These are phyloP conservation scores for Perca fluviatilis DNA, from an alignment of 2,113 vertebrate species.

Conservation along the genomic window DNA sequence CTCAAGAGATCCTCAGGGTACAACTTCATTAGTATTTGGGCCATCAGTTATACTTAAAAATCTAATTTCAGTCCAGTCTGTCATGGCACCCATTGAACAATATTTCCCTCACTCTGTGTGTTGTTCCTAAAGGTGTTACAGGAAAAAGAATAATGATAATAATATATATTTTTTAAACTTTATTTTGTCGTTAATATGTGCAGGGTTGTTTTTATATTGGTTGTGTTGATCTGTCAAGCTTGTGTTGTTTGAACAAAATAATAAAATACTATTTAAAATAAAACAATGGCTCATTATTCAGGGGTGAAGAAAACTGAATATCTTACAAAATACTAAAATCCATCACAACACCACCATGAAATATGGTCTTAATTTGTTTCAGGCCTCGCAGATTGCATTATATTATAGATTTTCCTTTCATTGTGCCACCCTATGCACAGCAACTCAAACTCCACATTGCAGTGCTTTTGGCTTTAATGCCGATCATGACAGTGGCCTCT, in stretches of 20 bases:
- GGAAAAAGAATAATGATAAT: no score
- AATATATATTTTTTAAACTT: no score
- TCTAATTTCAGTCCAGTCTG: neutral
- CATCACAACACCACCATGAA: neutral
- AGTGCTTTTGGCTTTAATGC: conserved; percentile 18
- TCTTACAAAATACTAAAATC: neutral
- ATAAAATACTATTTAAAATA: no score
- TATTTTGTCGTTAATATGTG: no score
- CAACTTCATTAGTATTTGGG: neutral
- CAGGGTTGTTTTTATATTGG: no score
- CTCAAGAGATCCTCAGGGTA: neutral
- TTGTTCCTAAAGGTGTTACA: neutral
- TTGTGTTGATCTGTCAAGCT: no score
- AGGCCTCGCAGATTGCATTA: neutral
- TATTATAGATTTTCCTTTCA: neutral
- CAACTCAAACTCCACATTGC: neutral
- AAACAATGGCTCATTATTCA: neutral
- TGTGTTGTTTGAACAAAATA: no score
- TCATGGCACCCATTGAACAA: neutral
- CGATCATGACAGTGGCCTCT: conserved; percentile 14
- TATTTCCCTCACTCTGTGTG: neutral
- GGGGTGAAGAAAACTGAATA: neutral
- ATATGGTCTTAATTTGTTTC: neutral
- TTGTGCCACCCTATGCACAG: neutral
- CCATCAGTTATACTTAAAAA: neutral